A percentile compares a stretch with the other conserved stretches of the same genome.
Evolutionary conservation across 2,888 invertebrate genomes (phyloP).

Genomic region (Eupithecia dodoneata): DNA sequence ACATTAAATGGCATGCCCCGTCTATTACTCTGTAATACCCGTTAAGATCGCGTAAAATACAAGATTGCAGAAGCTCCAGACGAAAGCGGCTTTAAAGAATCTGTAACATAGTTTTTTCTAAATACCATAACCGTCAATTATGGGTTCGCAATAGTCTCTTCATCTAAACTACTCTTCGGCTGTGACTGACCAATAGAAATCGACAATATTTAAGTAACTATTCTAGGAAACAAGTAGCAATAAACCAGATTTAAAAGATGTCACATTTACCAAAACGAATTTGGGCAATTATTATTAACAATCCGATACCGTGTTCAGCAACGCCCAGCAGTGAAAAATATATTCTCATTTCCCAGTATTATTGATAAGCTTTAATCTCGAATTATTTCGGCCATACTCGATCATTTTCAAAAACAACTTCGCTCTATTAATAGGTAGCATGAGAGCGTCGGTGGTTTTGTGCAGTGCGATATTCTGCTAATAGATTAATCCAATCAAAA

Average conservation of each 20-base stretch:
- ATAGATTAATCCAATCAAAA: slow-evolving; percentile 83
- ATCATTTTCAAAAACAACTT: slow-evolving; percentile 33
- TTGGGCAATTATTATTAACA: not conserved
- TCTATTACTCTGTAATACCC: slow-evolving; percentile 53
- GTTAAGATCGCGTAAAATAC: slow-evolving; percentile 20
- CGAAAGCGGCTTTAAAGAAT: not conserved
- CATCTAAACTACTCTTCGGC: not conserved
- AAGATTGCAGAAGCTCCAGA: not conserved
- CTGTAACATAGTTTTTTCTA: not conserved
- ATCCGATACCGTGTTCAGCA: slow-evolving; percentile 18
- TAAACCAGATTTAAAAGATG: not conserved
- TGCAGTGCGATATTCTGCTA: slow-evolving; percentile 73
- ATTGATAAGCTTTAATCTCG: slow-evolving; percentile 34
- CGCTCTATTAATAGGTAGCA: slow-evolving; percentile 30
- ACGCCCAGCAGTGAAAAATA: slow-evolving; percentile 20
- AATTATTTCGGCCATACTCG: slow-evolving; percentile 30
- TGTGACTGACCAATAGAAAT: not conserved
- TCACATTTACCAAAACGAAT: slow-evolving; percentile 1
- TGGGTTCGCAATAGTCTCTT: not conserved
- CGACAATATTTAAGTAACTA: not conserved
- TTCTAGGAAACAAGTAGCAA: not conserved
- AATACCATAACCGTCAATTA: not conserved
- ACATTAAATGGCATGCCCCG: slow-evolving; percentile 41
- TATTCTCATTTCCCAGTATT: slow-evolving; percentile 26
- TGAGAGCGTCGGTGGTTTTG: slow-evolving; percentile 54